Base-by-base conservation (phyloP, 2,888 invertebrate genomes). In the Euclidia mi region DNA sequence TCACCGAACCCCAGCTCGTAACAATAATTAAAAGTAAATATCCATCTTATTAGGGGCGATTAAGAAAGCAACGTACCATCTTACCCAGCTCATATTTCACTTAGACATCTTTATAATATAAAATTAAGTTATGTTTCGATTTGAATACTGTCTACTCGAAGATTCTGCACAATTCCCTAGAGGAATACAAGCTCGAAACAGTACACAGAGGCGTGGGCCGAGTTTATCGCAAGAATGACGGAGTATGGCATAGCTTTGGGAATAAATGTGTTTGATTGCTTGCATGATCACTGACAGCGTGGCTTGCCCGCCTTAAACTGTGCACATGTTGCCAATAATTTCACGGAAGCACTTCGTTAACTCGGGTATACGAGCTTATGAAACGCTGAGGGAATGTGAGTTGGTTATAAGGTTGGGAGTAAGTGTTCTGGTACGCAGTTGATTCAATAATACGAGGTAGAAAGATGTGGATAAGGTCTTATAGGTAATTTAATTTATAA, bases 201-300 rank as follows among this genome's bases (percentile, higher is more conserved):
- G 28, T 46, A 12, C 17, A 42, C 18, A 41, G 25, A 14, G 18
- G 14, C 31, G 29, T 47, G 41, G 34, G 17, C 57, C 42, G 35
- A 35, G 55, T 52, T 52, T 65, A 57, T 57, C 28, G 44, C 32
- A 46, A 51, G 55, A 49, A 52, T 12, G 45, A 35, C 31, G 1
- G 51, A 51, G 10, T 56, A 48, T 49, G 58, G 66, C 68, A 70
- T 67, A 71, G 65, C 65, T 59, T 45, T 56, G 69, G 52, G 52
- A 73, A 79, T 81, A 82, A 81, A 85, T 84, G 77, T 79, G 68
- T 80, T 82, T 82, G 81, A 83, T 83, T 77, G 79, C 75, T 61
- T 63, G 57, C 63, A 66, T 71, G 75, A 71, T 76, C 70, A 74
- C 71, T 71, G 71, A 62, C 61, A 65, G 46, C 42, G 45, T 10